Evolutionary conservation across 2,113 vertebrate species (phyloP).

Genomic region (Petrocephalus microphthalmus): DNA sequence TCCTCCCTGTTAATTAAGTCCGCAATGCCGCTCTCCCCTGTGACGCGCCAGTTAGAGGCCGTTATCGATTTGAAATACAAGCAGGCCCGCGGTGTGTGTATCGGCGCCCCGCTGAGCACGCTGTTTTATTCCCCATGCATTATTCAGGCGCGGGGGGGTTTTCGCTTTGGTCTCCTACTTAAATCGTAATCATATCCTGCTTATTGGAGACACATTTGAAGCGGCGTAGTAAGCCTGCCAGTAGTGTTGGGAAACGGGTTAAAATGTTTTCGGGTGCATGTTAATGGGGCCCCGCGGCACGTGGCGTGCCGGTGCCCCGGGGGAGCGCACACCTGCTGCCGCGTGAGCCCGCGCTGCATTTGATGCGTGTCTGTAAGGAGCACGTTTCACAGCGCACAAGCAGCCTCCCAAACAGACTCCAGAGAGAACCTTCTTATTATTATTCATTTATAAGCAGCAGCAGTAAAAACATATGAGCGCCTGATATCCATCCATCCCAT

Average conservation of each 20-base stretch:
- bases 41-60: conserved; percentile 33
- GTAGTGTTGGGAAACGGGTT: conserved; percentile 14
- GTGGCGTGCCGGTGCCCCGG: neutral
- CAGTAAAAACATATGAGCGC: neutral
- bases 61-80: conserved; percentile 47
- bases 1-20: conserved; percentile 40
- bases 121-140: conserved; percentile 48
- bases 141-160: conserved; percentile 37
- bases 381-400: neutral
- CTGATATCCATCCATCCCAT: neutral
- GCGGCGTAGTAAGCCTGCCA: conserved; percentile 3
- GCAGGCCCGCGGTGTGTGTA: conserved; percentile 25
- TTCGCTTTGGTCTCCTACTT: conserved; percentile 38
- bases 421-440: neutral
- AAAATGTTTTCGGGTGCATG: conserved; percentile 8
- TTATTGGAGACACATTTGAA: conserved; percentile 31
- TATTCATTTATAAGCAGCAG: neutral
- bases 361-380: neutral
- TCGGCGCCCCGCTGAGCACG: conserved; percentile 29
- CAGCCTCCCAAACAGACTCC: neutral
- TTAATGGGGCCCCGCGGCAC: neutral
- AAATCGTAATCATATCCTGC: conserved; percentile 35
- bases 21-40: conserved; percentile 8
- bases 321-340: neutral
- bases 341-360: neutral